phyloP scores from a whole-genome alignment of 1,140 invertebrate genomes.

The Tetramorium alpestre region DNA sequence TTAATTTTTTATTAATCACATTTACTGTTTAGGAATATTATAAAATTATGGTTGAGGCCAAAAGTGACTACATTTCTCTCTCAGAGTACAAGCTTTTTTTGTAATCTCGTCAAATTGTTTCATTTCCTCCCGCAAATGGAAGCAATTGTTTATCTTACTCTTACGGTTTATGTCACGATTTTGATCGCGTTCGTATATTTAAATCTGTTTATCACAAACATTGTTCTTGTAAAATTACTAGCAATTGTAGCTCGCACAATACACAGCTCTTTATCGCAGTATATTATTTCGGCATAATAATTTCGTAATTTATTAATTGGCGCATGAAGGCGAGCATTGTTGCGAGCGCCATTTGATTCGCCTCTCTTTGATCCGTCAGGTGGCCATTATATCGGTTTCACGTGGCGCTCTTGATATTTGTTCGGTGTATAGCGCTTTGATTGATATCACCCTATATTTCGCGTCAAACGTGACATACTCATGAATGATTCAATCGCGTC shows the following conservation, averaged over 20 bases:
- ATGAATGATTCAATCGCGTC: slow-evolving; percentile 57
- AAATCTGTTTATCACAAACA: neutral
- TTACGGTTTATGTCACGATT: neutral
- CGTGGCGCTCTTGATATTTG: slow-evolving; percentile 29
- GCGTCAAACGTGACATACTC: slow-evolving; percentile 43
- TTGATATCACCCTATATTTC: slow-evolving; percentile 44
- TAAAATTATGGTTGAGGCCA: no score
- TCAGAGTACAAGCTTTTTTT: neutral
- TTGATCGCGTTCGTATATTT: neutral
- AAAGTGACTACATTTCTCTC: no score
- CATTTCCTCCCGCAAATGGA: neutral
- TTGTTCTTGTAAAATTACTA: neutral
- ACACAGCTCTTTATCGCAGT: neutral
- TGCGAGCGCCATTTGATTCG: neutral
- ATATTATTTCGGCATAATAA: slow-evolving; percentile 23
- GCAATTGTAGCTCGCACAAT: neutral
- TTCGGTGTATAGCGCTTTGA: slow-evolving; percentile 28
- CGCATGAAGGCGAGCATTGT: neutral
- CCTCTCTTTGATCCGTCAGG: slow-evolving; percentile 28
- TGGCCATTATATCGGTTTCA: slow-evolving; percentile 14
- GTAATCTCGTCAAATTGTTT: neutral
- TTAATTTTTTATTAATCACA: no score
- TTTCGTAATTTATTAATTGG: slow-evolving; percentile 29
- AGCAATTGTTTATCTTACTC: neutral
- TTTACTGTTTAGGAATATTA: no score